Evolutionary conservation across 2,113 vertebrate genomes (phyloP).

Genomic region (Axis porcinus): DNA sequence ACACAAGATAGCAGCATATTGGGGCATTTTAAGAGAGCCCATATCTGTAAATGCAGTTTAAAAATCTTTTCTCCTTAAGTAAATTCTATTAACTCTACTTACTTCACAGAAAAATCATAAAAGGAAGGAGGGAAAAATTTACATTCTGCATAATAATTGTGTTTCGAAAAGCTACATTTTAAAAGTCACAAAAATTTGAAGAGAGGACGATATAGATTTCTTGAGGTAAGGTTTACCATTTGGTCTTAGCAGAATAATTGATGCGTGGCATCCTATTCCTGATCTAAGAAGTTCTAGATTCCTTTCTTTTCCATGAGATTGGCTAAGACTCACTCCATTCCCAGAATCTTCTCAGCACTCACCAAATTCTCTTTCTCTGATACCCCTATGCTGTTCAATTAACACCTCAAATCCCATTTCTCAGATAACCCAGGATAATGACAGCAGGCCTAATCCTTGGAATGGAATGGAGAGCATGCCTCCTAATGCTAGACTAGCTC

Average conservation of each 20-base stretch:
- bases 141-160: not conserved
- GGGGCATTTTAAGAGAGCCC: not conserved
- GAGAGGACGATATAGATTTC: not conserved
- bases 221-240: not conserved
- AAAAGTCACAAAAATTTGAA: not conserved
- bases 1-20: not conserved
- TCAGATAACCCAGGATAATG: not conserved
- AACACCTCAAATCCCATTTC: not conserved
- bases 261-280: not conserved
- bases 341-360: not conserved
- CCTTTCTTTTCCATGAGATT: not conserved
- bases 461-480: not conserved
- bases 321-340: not conserved
- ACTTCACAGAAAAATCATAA: not conserved
- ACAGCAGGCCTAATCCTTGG: not conserved
- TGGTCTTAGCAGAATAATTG: not conserved
- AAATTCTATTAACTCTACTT: not conserved
- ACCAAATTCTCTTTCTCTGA: not conserved
- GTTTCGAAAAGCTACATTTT: not conserved
- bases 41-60: not conserved
- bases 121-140: not conserved
- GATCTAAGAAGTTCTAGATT: not conserved
- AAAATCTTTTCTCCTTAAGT: not conserved
- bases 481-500: not conserved
- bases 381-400: not conserved